A percentile compares a stretch with the other conserved stretches of the same genome.
Conservation (phyloP, 2,113 vertebrate species). For the Theropithecus gelada region DNA sequence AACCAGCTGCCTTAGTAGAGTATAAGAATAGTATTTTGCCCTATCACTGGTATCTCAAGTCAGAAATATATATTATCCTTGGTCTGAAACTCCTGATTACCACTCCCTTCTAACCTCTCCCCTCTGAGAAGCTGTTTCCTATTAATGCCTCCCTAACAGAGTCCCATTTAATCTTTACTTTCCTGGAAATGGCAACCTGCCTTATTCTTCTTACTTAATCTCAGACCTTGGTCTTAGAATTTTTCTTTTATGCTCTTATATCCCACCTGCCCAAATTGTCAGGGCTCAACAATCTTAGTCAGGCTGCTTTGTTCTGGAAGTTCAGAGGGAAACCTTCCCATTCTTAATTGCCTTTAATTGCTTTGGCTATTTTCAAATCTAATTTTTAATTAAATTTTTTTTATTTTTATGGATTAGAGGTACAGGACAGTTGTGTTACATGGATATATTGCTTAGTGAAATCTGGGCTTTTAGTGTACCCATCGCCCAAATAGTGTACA, state of each 20-base stretch:
- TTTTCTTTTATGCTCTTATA: constrained; percentile 54
- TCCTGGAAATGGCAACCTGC: constrained; percentile 18
- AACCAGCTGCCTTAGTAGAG: constrained; percentile 70
- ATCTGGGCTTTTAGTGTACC: too few relatives aligned
- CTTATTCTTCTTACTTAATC: constrained; percentile 42
- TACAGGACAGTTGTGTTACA: too few relatives aligned
- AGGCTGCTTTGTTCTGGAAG: constrained; percentile 43
- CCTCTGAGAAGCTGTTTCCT: constrained; percentile 49
- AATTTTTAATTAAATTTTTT: background rate
- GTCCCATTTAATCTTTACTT: constrained; percentile 54
- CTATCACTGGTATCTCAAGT: constrained; percentile 49
- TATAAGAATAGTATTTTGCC: constrained; percentile 49
- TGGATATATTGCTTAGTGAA: too few relatives aligned
- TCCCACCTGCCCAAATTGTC: constrained; percentile 28
- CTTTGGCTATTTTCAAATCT: constrained; percentile 44
- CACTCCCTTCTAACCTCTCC: constrained; percentile 27
- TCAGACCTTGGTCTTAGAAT: constrained; percentile 10
- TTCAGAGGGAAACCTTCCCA: constrained; percentile 31
- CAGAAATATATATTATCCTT: constrained; percentile 52
- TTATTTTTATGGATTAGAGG: too few relatives aligned
- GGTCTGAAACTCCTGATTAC: constrained; percentile 55
- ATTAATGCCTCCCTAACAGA: background rate
- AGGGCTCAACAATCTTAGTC: constrained; percentile 39
- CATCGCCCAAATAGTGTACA: too few relatives aligned
- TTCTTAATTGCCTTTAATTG: constrained; percentile 52